Evolutionary conservation across 2,888 invertebrate species (phyloP).

Genomic region (Nysson spinosus): DNA sequence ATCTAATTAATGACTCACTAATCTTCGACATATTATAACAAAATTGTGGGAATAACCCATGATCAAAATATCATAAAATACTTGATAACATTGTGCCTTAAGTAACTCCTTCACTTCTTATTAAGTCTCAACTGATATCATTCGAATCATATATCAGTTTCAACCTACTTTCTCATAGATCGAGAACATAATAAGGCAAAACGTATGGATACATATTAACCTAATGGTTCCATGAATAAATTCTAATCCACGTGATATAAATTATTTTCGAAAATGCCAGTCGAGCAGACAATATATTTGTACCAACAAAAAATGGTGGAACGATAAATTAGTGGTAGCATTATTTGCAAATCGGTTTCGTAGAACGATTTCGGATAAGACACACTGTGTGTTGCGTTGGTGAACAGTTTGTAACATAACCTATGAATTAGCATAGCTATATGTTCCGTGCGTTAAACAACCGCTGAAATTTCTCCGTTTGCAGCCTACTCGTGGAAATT

Average conservation of each 20-base stretch:
- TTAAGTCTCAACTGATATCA: too few species aligned
- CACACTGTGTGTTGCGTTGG: conserved; percentile 35
- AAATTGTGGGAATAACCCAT: too few species aligned
- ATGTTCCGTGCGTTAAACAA: conserved; percentile 40
- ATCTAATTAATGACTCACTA: too few species aligned
- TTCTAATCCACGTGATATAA: conserved; percentile 14
- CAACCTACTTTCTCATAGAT: too few species aligned
- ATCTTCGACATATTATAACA: too few species aligned
- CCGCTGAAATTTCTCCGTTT: conserved; percentile 44
- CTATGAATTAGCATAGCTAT: conserved; percentile 41
- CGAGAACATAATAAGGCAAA: neutral
- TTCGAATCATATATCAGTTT: too few species aligned
- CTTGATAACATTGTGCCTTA: too few species aligned
- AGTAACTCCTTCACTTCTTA: too few species aligned
- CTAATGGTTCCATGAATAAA: neutral
- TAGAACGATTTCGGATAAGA: conserved; percentile 35
- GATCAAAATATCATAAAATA: too few species aligned
- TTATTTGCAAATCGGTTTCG: conserved; percentile 26
- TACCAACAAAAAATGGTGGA: conserved; percentile 11
- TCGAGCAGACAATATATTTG: neutral
- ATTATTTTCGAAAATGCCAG: conserved; percentile 10
- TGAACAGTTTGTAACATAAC: conserved; percentile 41
- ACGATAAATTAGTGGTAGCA: conserved; percentile 11
- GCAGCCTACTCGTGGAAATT: conserved; percentile 44
- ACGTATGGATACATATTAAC: too few species aligned